Evolutionary conservation across 2,113 vertebrate species (phyloP).

Genomic region (Platysteira castanea): DNA sequence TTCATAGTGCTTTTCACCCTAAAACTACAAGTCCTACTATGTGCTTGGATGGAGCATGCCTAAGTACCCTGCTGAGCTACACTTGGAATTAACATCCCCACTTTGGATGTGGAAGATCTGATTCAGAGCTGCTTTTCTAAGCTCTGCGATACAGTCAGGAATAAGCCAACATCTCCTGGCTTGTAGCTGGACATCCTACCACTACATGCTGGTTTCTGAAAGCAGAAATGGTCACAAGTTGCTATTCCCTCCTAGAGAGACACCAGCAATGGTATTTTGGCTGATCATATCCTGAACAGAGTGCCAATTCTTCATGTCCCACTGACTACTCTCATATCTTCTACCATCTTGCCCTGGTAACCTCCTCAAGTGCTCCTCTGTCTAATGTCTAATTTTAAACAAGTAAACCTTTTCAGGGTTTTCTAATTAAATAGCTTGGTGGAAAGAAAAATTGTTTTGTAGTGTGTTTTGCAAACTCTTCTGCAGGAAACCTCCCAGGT

Average conservation of each 20-base stretch:
- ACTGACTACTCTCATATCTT: background rate
- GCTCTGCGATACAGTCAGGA: background rate
- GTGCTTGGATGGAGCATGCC: background rate
- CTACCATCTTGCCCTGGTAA: background rate
- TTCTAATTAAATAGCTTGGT: background rate
- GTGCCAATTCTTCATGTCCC: background rate
- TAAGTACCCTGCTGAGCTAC: background rate
- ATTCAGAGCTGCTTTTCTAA: background rate
- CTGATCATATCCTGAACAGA: background rate
- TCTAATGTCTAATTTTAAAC: background rate
- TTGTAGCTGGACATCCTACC: fast-evolving
- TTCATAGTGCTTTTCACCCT: background rate
- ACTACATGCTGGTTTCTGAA: background rate
- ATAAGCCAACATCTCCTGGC: background rate
- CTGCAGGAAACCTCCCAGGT: background rate
- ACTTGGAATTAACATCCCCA: background rate
- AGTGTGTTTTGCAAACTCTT: background rate
- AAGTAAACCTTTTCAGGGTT: background rate
- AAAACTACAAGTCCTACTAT: background rate
- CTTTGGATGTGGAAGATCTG: background rate
- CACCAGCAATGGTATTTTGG: background rate
- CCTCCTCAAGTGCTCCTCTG: background rate
- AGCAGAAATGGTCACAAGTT: background rate
- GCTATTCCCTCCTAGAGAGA: background rate
- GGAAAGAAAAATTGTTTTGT: fast-evolving